Percentiles rank a stretch among this genome's conserved stretches.
Evolutionary conservation across 1,140 invertebrate genomes (phyloP).

Genomic region (Bombus confusus): DNA sequence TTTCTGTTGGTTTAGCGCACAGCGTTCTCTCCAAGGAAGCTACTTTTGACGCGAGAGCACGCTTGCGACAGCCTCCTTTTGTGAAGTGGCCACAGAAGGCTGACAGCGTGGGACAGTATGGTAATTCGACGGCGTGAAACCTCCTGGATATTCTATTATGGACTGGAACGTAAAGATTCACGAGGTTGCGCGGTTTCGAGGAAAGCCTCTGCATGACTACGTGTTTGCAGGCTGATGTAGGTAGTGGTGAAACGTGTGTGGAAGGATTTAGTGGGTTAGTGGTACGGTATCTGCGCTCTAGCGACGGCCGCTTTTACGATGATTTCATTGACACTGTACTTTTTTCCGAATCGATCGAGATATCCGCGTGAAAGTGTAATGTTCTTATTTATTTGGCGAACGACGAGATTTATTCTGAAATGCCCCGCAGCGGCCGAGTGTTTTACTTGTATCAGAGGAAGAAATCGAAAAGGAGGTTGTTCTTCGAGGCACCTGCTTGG

Average conservation of each 20-base stretch:
- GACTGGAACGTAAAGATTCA: slow-evolving; percentile 4
- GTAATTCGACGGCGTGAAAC: slow-evolving; percentile 18
- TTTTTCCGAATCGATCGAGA: neutral
- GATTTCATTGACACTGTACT: neutral
- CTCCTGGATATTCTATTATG: neutral
- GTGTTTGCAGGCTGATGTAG: neutral
- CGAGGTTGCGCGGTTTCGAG: neutral
- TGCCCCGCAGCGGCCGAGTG: too few relatives aligned
- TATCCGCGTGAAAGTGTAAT: neutral
- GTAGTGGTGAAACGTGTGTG: neutral
- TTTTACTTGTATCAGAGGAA: neutral
- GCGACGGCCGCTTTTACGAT: neutral
- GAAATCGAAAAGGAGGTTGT: neutral
- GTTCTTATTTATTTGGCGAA: neutral
- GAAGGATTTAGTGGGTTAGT: neutral
- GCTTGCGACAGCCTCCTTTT: neutral
- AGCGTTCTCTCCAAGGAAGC: neutral
- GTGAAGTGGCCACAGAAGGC: neutral
- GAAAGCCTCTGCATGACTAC: too few relatives aligned
- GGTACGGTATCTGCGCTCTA: neutral
- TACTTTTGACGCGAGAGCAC: neutral
- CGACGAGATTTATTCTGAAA: too few relatives aligned
- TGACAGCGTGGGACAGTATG: slow-evolving; percentile 20
- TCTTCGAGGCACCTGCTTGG: neutral
- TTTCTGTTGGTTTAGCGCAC: too few relatives aligned